Conservation (phyloP, 2,113 vertebrate species). For the Edolisoma coerulescens region DNA sequence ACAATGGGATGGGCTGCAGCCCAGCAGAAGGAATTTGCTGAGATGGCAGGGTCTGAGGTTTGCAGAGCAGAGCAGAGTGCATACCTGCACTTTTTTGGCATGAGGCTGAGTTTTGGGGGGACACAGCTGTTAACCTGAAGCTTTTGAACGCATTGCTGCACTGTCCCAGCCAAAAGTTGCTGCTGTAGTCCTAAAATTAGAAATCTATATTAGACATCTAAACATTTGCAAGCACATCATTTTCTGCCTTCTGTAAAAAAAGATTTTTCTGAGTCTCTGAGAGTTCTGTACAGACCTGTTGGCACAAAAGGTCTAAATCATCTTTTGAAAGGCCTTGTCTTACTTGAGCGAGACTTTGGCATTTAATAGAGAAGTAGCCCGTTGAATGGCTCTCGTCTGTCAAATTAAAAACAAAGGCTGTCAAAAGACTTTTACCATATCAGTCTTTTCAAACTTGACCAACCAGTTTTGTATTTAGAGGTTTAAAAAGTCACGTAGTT, state of each 20-base stretch:
- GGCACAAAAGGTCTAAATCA: background rate
- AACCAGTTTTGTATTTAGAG: background rate
- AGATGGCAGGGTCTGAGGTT: slow-evolving; percentile 44
- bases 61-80: slow-evolving; percentile 58
- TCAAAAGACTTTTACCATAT: background rate
- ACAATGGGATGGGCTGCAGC: slow-evolving; percentile 55
- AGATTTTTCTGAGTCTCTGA: background rate
- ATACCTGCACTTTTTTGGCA: slow-evolving; percentile 61
- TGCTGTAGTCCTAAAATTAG: background rate
- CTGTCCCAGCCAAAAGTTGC: background rate
- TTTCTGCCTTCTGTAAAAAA: slow-evolving; percentile 1
- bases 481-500: background rate
- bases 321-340: background rate
- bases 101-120: slow-evolving; percentile 23
- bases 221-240: background rate
- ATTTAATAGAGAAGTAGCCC: background rate
- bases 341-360: background rate
- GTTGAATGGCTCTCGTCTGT: background rate
- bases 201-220: slow-evolving; percentile 8
- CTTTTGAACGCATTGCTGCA: background rate
- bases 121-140: slow-evolving; percentile 12
- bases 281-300: background rate
- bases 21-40: slow-evolving; percentile 61
- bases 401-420: slow-evolving; percentile 11
- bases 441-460: background rate